Evolutionary conservation across 2,888 invertebrate species (phyloP).

Genomic region (Drosophila meridiana): DNA sequence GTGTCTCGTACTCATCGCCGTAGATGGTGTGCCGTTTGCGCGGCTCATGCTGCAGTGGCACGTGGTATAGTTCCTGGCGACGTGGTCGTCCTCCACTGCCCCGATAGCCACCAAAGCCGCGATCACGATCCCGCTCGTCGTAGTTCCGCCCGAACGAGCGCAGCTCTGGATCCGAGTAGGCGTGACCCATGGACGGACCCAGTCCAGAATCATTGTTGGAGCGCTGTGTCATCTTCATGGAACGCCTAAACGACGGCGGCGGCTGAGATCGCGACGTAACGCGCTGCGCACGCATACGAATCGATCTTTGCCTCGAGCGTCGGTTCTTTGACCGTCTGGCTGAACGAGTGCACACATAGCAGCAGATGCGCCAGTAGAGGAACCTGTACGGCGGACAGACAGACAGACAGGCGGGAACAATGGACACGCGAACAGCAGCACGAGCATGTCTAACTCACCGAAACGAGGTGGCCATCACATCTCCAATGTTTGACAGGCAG

Average conservation of each 20-base stretch:
- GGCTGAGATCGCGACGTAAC: conserved; percentile 85
- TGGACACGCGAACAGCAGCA: background rate
- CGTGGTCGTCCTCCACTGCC: conserved; percentile 56
- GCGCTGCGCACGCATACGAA: conserved; percentile 67
- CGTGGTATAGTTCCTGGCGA: conserved; percentile 58
- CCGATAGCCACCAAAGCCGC: conserved; percentile 69
- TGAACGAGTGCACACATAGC: conserved; percentile 94
- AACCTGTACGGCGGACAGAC: conserved; percentile 86
- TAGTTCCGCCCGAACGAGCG: conserved; percentile 69
- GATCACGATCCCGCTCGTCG: conserved; percentile 67
- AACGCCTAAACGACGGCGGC: conserved; percentile 85
- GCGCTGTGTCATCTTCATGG: conserved; percentile 87
- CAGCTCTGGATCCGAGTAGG: conserved; percentile 91
- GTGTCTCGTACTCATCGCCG: conserved; percentile 75
- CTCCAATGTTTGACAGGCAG: conserved; percentile 96
- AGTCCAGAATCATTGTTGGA: conserved; percentile 88
- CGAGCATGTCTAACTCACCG: conserved; percentile 85
- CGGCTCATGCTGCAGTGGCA: conserved; percentile 59
- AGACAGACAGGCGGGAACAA: conserved; percentile 8
- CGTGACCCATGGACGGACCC: conserved; percentile 87
- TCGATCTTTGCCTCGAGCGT: conserved; percentile 72
- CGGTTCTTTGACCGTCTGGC: conserved; percentile 86
- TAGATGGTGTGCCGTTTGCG: conserved; percentile 70
- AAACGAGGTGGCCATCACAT: conserved; percentile 97
- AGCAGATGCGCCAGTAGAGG: conserved; percentile 96